phyloP scores from a whole-genome alignment of 1,140 invertebrate genomes.

The Ericerus pela region DNA sequence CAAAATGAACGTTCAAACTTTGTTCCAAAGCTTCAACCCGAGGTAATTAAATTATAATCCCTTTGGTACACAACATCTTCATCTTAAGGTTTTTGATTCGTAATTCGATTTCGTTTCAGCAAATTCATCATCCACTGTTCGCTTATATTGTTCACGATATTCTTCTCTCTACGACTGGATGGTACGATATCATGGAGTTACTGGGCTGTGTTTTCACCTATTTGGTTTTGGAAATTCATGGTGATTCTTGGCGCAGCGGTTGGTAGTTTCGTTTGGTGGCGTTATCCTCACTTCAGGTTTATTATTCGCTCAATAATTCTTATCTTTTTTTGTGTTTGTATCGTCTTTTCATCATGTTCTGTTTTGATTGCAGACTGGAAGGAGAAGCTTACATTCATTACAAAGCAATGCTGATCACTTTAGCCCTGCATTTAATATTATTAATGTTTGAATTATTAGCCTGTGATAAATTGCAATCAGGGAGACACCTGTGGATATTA shows the following conservation, averaged over 20 bases:
- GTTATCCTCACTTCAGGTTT: slow-evolving; percentile 80
- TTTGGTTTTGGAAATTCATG: slow-evolving; percentile 93
- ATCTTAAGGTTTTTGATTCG: slow-evolving; percentile 7
- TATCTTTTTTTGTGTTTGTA: neutral
- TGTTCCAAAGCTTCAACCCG: slow-evolving; percentile 85
- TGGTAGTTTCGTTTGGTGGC: slow-evolving; percentile 87
- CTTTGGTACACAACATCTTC: slow-evolving; percentile 10
- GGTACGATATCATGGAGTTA: slow-evolving; percentile 77
- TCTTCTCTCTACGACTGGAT: slow-evolving; percentile 81
- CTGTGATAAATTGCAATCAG: slow-evolving; percentile 83
- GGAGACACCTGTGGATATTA: slow-evolving; percentile 83
- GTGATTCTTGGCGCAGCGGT: slow-evolving; percentile 75
- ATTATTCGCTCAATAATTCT: neutral
- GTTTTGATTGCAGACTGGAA: slow-evolving; percentile 53
- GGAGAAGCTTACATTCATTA: slow-evolving; percentile 92
- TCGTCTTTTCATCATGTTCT: neutral
- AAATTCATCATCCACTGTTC: slow-evolving; percentile 92
- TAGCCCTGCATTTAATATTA: slow-evolving; percentile 82
- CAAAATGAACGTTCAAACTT: slow-evolving; percentile 68
- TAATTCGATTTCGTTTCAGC: slow-evolving; percentile 38
- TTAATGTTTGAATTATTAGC: slow-evolving; percentile 92
- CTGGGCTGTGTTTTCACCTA: slow-evolving; percentile 83
- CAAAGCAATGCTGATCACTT: slow-evolving; percentile 90
- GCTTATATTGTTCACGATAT: slow-evolving; percentile 73
- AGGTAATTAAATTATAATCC: slow-evolving; percentile 41